Conservation (phyloP, 2,888 invertebrate genomes). For the Sarcophaga subvicina region DNA sequence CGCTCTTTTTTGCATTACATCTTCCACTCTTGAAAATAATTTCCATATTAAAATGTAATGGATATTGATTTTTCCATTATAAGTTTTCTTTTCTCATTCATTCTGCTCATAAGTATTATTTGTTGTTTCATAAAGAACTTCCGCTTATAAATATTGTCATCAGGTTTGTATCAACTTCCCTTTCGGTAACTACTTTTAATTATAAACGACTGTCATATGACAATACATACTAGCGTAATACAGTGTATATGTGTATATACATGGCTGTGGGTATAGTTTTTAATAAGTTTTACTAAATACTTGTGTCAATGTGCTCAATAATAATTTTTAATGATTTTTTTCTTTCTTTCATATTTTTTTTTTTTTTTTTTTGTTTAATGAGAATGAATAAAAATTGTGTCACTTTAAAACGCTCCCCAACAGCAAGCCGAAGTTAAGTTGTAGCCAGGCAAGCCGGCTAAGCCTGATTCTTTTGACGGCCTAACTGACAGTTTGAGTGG, state of each 20-base stretch:
- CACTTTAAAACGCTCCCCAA: slow-evolving; percentile 30
- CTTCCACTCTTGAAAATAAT: background rate
- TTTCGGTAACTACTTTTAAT: slow-evolving; percentile 53
- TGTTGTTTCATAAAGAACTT: slow-evolving; percentile 51
- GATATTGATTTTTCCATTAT: background rate
- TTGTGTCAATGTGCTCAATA: slow-evolving; percentile 60
- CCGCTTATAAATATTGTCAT: slow-evolving; percentile 61
- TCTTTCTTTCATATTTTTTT: too few species aligned
- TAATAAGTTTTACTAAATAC: slow-evolving; percentile 34
- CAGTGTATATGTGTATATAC: background rate
- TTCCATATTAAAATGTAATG: background rate
- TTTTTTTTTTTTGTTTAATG: background rate
- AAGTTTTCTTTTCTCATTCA: slow-evolving; percentile 6
- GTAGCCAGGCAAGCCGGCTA: background rate
- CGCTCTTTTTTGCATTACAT: background rate
- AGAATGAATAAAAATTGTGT: slow-evolving; percentile 64
- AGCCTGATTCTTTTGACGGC: background rate
- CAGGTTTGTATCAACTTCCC: slow-evolving; percentile 60
- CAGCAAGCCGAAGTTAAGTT: slow-evolving; percentile 28
- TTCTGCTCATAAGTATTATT: slow-evolving; percentile 21
- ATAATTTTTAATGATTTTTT: slow-evolving; percentile 37
- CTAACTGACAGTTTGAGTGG: background rate
- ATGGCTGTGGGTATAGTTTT: background rate
- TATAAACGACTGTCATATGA: background rate
- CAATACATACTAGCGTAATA: slow-evolving; percentile 14